Base-by-base conservation (phyloP, 2,113 vertebrate genomes). In the Pimephales promelas region DNA sequence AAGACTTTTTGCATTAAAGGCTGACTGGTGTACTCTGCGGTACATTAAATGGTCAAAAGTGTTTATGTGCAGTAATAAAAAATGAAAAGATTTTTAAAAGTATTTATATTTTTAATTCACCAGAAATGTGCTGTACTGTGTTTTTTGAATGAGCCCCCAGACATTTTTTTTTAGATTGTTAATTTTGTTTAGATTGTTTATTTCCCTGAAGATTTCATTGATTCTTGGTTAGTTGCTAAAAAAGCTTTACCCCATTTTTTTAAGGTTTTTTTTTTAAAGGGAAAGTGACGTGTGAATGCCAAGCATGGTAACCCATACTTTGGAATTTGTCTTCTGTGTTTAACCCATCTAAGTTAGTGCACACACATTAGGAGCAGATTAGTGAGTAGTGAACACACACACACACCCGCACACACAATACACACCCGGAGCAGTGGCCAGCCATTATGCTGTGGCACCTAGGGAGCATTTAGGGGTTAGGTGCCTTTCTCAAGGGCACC, bases 21-120 rank as follows among this genome's bases (percentile, higher is more conserved):
- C 57, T 79, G n/a, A 79, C 36, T 79, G n/a, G 40, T 28, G 76
- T 62, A 20, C 36, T 79, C 57, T 18, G 47, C 24, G 9, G 57
- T 13, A 43, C 76, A 79, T 61, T 79, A 68, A 80, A 22, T 14
- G 43, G 2, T 47, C 3, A 18, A 62, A 10, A 11, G 31, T 11
- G n/a, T 68, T 31, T 34, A 49, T 66, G 61, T 66, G 16, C 2
- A 5, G 59, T 49, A 18, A 62, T 80, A 66, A 80, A 80, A 66
- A 80, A 47, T 28, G 9, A 31, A 22, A 45, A 31, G 34, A 62
- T 47, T 62, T 62, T 79, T 47, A 45, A 34, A 34, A 34, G 26
- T 80, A 80, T 80, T 80, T 80, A 80, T 80, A 80, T 3, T 64
- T 80, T 68, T 66, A 80, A 66, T 80, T 80, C 11, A 31, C 10